These are phyloP conservation scores for Leptocoma aspasia DNA, from an alignment of 2,113 vertebrate species.

Conservation along the genomic window DNA sequence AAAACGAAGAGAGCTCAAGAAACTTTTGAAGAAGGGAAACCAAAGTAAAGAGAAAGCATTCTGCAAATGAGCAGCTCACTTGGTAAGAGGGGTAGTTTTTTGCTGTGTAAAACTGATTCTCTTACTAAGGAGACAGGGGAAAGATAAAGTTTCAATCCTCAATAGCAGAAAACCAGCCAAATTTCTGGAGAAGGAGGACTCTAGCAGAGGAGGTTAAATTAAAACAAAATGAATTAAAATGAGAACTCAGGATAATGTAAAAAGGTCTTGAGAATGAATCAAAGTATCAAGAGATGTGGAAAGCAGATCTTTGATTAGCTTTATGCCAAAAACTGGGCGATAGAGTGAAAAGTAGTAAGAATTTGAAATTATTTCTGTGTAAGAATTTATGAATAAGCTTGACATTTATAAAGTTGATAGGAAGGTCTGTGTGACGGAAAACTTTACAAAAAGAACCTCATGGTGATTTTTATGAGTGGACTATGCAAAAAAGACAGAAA, in stretches of 20 bases:
- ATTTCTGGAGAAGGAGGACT: neutral
- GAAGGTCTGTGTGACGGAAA: neutral
- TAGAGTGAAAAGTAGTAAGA: neutral
- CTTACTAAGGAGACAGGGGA: neutral
- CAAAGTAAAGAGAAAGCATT: neutral
- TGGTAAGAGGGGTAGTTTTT: neutral
- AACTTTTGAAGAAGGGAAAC: neutral
- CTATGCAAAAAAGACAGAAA: neutral
- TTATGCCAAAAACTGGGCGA: neutral
- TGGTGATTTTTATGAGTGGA: neutral
- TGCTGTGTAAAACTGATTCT: neutral
- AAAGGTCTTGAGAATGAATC: neutral
- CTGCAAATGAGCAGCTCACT: neutral
- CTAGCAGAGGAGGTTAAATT: neutral
- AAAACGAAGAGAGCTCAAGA: neutral
- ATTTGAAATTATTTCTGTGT: neutral
- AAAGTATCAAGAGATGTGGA: neutral
- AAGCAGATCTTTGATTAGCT: neutral
- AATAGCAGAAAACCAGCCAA: neutral
- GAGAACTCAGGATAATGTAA: neutral
- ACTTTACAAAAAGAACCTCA: rapidly evolving
- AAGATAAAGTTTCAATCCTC: neutral
- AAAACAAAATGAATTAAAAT: neutral
- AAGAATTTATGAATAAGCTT: neutral
- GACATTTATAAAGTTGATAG: neutral